Base-by-base conservation (phyloP, 2,113 vertebrate genomes). In the Phalacrocorax carbo region DNA sequence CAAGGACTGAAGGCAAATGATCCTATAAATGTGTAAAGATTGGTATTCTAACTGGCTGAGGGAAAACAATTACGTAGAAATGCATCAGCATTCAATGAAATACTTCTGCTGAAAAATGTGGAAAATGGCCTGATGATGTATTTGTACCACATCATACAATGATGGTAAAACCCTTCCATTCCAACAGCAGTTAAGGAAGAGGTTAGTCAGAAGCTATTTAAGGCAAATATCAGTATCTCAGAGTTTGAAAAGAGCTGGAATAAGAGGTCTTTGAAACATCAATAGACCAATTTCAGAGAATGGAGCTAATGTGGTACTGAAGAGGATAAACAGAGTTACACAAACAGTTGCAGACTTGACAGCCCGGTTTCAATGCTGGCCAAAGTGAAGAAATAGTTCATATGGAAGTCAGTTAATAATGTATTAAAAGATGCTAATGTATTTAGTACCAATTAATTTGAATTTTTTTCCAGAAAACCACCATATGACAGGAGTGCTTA, bases 401-500 rank as follows among this genome's bases (percentile, higher is more conserved):
- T 54, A 65, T 34, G 32, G 87, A 89, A 94, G 51, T 40, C 52
- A 87, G 42, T 66, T 91, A 93, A 82, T 44, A 85, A 90, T n/a
- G 55, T 36, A 62, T 70, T 85, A 78, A 79, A 82, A 95, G 8
- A 65, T 82, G 34, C 5, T 51, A 82, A 79, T 69, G 27, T 54
- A 66, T 76, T 40, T 79, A 93, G 62, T 80, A 91, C 12, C 52
- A 94, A 86, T 78, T 86, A 81, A 58, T 92, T 65, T 69, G 51
- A 40, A 29, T 54, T 49, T 27, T 44, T 84, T 92, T 46, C 30
- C 32, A 64, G 42, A 57, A 84, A 93, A 87, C 58, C 44, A 95
- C 69, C 49, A 90, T 48, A 85, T 87, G 62, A 40, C 49, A 95
- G 84, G 75, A 95, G 73, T 87, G 70, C 90, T 96, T 91, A 95